A percentile compares a stretch with the other conserved stretches of the same genome.
Evolutionary conservation across 1,140 invertebrate genomes (phyloP).

Genomic region (Achatina immaculata): DNA sequence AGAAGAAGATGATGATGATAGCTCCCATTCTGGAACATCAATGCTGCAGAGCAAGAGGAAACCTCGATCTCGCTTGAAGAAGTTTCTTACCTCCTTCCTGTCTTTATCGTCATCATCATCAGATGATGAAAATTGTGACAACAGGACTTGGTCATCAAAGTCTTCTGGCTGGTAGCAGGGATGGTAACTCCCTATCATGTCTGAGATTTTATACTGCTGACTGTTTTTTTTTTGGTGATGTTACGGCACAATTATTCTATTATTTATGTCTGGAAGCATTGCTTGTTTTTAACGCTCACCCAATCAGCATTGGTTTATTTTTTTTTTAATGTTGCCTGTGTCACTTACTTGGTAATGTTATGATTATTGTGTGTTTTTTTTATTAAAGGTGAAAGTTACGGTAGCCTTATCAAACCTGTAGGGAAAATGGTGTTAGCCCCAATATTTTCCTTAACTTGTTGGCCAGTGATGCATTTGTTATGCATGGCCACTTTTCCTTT

Average conservation of each 20-base stretch:
- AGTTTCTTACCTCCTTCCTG: constrained; percentile 43
- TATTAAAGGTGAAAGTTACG: too few species aligned
- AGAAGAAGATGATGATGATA: constrained; percentile 34
- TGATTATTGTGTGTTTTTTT: too few species aligned
- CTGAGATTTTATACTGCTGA: background rate
- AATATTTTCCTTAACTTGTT: too few species aligned
- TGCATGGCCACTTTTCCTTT: too few species aligned
- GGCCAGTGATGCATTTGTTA: too few species aligned
- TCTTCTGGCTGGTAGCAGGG: background rate
- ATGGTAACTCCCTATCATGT: background rate
- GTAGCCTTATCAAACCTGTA: too few species aligned
- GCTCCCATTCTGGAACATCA: constrained; percentile 26
- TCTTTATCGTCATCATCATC: constrained; percentile 40
- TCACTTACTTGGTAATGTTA: too few species aligned
- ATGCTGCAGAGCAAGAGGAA: constrained; percentile 40
- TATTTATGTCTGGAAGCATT: background rate
- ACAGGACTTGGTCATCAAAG: background rate
- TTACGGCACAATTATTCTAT: background rate
- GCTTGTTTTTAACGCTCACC: too few species aligned
- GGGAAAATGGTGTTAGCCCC: too few species aligned
- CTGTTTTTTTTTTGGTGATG: background rate
- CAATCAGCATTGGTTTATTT: too few species aligned
- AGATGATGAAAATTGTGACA: constrained; percentile 21
- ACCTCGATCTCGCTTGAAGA: constrained; percentile 36
- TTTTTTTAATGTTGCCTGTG: too few species aligned